Percentiles rank a stretch among this genome's conserved stretches.
Conservation (phyloP, 2,113 vertebrate genomes). For the Burhinus bistriatus region DNA sequence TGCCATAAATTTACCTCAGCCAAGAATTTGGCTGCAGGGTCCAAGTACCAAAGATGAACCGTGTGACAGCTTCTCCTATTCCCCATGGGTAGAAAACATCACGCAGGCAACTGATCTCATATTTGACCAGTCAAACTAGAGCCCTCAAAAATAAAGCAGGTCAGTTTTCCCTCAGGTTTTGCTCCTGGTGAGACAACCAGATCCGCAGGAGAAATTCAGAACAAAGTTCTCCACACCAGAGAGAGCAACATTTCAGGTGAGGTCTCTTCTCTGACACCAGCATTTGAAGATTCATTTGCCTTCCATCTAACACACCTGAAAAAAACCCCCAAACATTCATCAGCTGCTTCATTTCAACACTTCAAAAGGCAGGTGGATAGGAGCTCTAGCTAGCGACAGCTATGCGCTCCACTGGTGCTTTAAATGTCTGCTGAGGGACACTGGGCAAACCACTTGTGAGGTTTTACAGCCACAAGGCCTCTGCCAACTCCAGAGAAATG, state of each 20-base stretch:
- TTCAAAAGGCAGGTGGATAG: neutral
- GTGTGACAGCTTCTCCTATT: neutral
- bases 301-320: neutral
- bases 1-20: conserved; percentile 38
- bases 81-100: neutral
- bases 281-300: neutral
- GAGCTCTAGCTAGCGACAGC: neutral
- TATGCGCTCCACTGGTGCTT: neutral
- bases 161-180: neutral
- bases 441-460: neutral
- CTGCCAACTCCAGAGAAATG: neutral
- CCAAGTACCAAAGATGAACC: neutral
- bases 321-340: neutral
- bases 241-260: neutral
- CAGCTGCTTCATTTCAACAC: neutral
- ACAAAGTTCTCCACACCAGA: neutral
- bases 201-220: neutral
- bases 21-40: neutral
- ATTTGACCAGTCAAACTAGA: neutral
- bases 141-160: neutral
- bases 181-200: neutral
- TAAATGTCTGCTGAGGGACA: neutral
- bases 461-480: neutral
- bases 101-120: neutral
- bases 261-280: neutral